Evolutionary conservation across 2,113 vertebrate species (phyloP).

Genomic region (Ahaetulla prasina): DNA sequence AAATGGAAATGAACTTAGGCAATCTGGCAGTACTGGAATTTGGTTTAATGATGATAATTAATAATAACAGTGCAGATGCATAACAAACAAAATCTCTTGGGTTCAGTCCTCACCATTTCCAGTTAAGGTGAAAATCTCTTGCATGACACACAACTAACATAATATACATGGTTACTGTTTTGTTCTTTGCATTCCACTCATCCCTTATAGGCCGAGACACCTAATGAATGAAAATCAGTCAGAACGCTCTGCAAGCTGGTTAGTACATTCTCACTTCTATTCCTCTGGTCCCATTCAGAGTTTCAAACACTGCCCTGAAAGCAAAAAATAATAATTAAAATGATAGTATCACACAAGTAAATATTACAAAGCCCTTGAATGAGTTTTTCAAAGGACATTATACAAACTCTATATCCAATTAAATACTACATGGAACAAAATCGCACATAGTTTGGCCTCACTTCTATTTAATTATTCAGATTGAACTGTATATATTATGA

Average conservation of each 20-base stretch:
- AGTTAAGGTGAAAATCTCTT: background rate
- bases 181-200: background rate
- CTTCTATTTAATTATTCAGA: background rate
- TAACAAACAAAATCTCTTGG: background rate
- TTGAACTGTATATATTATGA: background rate
- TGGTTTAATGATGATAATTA: background rate
- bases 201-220: background rate
- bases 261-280: background rate
- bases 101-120: background rate
- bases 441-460: background rate
- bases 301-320: background rate
- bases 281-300: background rate
- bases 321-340: background rate
- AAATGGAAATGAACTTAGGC: background rate
- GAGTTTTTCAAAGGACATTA: background rate
- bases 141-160: background rate
- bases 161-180: background rate
- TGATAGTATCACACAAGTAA: background rate
- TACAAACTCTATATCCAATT: background rate
- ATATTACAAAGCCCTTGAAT: background rate
- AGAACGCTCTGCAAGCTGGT: background rate
- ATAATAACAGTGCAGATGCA: background rate
- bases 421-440: background rate
- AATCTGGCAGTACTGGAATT: background rate
- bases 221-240: background rate